Conservation (phyloP, 2,797 vertebrate species). For the Scolopax rusticola region DNA sequence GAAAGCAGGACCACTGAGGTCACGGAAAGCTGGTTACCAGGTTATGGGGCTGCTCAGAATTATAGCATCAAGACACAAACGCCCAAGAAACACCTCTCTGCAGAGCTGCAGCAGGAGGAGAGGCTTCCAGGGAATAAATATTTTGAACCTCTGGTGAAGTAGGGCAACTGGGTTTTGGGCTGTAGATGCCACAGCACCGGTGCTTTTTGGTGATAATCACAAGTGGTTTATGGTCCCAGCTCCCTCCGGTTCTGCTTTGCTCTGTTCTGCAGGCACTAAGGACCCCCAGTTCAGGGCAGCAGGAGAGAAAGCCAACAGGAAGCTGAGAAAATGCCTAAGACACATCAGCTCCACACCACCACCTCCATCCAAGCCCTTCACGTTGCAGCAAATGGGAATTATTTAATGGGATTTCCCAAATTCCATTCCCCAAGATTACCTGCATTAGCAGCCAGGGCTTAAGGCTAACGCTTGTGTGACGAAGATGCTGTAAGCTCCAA, state of each 20-base stretch:
- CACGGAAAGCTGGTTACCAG: background rate
- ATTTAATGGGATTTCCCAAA: background rate
- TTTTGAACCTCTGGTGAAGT: background rate
- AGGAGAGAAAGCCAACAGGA: background rate
- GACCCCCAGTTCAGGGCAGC: background rate
- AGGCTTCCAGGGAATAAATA: background rate
- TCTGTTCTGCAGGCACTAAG: background rate
- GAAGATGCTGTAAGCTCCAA: background rate
- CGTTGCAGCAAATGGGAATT: background rate
- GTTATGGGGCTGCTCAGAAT: background rate
- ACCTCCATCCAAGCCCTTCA: background rate
- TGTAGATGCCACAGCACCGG: background rate
- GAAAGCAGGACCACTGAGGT: background rate
- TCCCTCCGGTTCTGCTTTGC: background rate
- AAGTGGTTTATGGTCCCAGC: background rate
- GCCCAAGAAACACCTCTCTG: background rate
- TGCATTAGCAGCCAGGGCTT: background rate
- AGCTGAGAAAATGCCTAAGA: conserved; percentile 7
- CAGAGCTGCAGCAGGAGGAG: background rate
- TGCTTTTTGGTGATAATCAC: background rate
- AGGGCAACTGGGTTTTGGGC: background rate
- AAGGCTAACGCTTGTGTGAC: background rate
- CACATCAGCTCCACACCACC: background rate
- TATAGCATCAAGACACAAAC: background rate
- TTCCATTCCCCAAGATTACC: background rate